Percentiles rank a stretch among this genome's conserved stretches.
These are phyloP conservation scores for Muscicapa striata DNA, from an alignment of 2,797 vertebrate species.

Conservation along the genomic window DNA sequence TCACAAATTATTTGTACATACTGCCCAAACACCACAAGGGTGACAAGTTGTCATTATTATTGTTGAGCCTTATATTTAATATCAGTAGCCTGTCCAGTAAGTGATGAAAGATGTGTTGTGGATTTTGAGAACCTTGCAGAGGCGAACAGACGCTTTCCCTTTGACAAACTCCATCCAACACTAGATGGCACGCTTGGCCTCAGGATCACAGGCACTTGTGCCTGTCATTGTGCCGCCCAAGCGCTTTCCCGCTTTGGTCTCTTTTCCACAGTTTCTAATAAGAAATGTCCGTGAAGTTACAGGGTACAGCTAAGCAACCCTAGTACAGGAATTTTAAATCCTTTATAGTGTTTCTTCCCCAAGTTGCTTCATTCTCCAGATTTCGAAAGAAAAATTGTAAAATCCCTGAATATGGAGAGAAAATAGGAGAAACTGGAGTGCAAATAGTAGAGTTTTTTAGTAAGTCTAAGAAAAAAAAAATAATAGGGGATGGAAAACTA, in stretches of 20 bases:
- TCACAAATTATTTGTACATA: not conserved
- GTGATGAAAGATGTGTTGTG: rapidly evolving
- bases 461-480: not conserved
- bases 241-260: rapidly evolving
- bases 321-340: not conserved
- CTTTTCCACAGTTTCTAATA: not conserved
- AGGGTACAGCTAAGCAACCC: not conserved
- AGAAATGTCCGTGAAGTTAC: not conserved
- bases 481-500: not conserved
- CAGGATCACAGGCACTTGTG: conserved; percentile 28
- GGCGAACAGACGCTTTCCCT: not conserved
- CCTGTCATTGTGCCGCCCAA: rapidly evolving
- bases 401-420: not conserved
- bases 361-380: not conserved
- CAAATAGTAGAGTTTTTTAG: not conserved
- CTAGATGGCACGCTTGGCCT: conserved; percentile 80
- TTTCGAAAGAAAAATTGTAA: not conserved
- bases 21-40: not conserved
- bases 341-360: not conserved
- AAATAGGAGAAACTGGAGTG: not conserved
- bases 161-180: not conserved
- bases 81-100: not conserved
- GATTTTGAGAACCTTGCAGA: not conserved
- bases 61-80: not conserved
- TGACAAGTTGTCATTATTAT: not conserved